phyloP scores from a whole-genome alignment of 2,888 invertebrate species.

The Megalurothrips usitatus region DNA sequence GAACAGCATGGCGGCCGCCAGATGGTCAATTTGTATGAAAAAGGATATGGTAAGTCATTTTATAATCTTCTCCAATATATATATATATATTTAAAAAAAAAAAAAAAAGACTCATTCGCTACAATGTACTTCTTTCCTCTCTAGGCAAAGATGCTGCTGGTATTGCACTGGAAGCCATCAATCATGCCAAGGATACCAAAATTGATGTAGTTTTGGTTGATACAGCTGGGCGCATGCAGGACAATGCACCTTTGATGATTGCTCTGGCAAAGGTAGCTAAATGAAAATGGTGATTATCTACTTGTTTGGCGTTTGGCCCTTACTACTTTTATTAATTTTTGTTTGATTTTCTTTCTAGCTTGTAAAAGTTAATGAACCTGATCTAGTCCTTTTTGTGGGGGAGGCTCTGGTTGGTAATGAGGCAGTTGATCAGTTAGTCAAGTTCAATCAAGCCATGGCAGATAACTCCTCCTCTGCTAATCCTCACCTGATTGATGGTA shows the following conservation, averaged over 20 bases:
- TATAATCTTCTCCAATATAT: background rate
- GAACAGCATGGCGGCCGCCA: slow-evolving; percentile 61
- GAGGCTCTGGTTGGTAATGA: slow-evolving; percentile 99
- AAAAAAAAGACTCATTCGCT: slow-evolving; percentile 16
- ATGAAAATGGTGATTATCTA: background rate
- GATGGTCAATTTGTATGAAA: slow-evolving; percentile 96
- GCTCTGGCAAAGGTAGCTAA: slow-evolving; percentile 76
- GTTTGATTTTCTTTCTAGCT: slow-evolving; percentile 50
- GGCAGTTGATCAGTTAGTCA: slow-evolving; percentile 97
- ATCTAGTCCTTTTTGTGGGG: slow-evolving; percentile 97
- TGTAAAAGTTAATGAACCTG: slow-evolving; percentile 95
- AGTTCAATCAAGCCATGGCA: slow-evolving; percentile 97
- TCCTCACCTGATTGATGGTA: slow-evolving; percentile 95
- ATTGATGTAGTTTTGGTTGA: slow-evolving; percentile 95
- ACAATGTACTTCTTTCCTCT: slow-evolving; percentile 28
- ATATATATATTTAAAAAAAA: slow-evolving; percentile 11
- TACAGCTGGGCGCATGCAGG: slow-evolving; percentile 99
- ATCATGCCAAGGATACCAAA: slow-evolving; percentile 72
- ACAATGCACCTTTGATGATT: slow-evolving; percentile 98
- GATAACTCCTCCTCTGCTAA: slow-evolving; percentile 75
- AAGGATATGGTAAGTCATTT: slow-evolving; percentile 74
- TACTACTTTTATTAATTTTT: slow-evolving; percentile 27
- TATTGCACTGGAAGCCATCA: slow-evolving; percentile 95
- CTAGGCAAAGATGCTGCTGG: slow-evolving; percentile 95
- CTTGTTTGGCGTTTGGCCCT: background rate